A percentile compares a stretch with the other conserved stretches of the same genome.
Evolutionary conservation across 23 tunicate genomes (phyloP).

Genomic region (Pegea sp.): DNA sequence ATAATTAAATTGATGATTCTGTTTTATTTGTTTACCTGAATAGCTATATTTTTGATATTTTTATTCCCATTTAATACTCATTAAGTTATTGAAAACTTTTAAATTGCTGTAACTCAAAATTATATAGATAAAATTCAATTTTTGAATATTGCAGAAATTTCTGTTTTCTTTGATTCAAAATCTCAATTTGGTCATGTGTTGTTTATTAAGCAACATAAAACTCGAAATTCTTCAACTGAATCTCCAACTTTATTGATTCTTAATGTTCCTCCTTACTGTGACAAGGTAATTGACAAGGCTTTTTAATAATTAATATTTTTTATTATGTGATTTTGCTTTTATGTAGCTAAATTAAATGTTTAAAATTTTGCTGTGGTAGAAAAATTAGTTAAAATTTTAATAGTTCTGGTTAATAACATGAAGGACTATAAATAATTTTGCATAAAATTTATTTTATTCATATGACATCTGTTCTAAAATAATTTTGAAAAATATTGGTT

Average conservation of each 20-base stretch:
- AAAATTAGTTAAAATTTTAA: too few species aligned
- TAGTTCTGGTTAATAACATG: too few species aligned
- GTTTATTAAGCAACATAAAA: constrained; percentile 14
- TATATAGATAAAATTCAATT: neutral
- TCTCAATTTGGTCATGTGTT: constrained; percentile 11
- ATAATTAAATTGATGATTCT: too few species aligned
- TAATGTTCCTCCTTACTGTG: constrained; percentile 44
- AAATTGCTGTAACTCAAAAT: neutral
- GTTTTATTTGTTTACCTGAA: too few species aligned
- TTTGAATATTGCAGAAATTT: constrained; percentile 2
- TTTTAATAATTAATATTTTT: constrained; percentile 1
- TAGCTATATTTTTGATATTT: too few species aligned
- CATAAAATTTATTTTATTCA: too few species aligned
- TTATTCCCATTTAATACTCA: too few species aligned
- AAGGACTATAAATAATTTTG: too few species aligned
- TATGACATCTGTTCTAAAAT: too few species aligned
- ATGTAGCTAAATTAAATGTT: neutral
- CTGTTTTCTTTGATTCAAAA: constrained; percentile 11
- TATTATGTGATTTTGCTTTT: neutral
- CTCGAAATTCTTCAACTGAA: constrained; percentile 7
- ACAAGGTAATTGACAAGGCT: constrained; percentile 1
- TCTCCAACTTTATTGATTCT: constrained; percentile 15
- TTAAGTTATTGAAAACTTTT: too few species aligned
- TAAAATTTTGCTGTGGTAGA: too few species aligned
- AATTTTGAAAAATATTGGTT: too few species aligned